phyloP scores from a whole-genome alignment of 2,888 invertebrate species.

The Agonopterix arenella region DNA sequence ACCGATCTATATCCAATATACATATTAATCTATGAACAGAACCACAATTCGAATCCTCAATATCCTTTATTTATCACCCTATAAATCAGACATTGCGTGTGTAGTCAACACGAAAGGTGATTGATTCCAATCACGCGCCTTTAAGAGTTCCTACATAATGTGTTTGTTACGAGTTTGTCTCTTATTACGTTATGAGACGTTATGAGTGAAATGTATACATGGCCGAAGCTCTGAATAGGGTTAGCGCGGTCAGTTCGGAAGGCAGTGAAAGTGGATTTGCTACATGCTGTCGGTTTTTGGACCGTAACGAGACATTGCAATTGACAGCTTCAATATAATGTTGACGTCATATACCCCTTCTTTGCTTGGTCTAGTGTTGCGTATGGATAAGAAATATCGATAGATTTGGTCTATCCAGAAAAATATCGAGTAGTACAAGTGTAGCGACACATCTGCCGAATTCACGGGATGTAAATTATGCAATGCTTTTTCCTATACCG shows the following conservation, averaged over 20 bases:
- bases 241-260: slow-evolving; percentile 30
- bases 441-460: too few relatives aligned
- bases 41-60: too few relatives aligned
- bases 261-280: slow-evolving; percentile 57
- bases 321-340: slow-evolving; percentile 16
- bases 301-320: slow-evolving; percentile 17
- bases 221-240: slow-evolving; percentile 24
- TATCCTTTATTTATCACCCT: too few relatives aligned
- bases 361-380: too few relatives aligned
- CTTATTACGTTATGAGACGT: background rate
- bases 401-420: too few relatives aligned
- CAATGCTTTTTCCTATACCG: too few relatives aligned
- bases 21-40: too few relatives aligned
- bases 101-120: background rate
- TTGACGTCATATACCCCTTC: background rate
- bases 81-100: too few relatives aligned
- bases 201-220: slow-evolving; percentile 7
- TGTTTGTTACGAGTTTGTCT: background rate
- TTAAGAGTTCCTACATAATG: background rate
- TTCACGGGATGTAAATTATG: too few relatives aligned
- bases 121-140: background rate
- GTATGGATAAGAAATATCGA: too few relatives aligned
- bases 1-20: too few relatives aligned
- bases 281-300: slow-evolving; percentile 32
- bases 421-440: too few relatives aligned